phyloP scores from a whole-genome alignment of 1,140 invertebrate genomes.

The Macrosteles quadrilineatus region DNA sequence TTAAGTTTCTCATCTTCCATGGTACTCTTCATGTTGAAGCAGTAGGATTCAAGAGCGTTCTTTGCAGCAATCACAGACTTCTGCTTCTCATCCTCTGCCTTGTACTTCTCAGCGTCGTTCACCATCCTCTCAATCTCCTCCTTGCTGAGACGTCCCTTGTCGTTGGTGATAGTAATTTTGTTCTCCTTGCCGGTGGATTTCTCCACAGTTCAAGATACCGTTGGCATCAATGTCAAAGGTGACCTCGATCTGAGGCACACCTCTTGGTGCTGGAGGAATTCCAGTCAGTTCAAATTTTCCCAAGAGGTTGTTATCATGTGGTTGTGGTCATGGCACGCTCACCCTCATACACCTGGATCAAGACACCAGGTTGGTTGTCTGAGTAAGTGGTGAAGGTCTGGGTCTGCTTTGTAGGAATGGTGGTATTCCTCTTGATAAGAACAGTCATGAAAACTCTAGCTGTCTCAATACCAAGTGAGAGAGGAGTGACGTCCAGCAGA shows the following conservation, averaged over 20 bases:
- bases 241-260: conserved; percentile 92
- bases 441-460: conserved; percentile 96
- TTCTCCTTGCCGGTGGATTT: conserved; percentile 95
- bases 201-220: conserved; percentile 84
- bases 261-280: conserved; percentile 92
- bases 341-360: conserved; percentile 87
- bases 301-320: conserved; percentile 88
- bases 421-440: conserved; percentile 94
- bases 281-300: conserved; percentile 94
- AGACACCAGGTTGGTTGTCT: conserved; percentile 93
- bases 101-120: conserved; percentile 94
- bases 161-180: conserved; percentile 98
- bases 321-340: conserved; percentile 91
- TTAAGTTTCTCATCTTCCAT: conserved; percentile 88
- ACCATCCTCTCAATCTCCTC: conserved; percentile 98
- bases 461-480: conserved; percentile 96
- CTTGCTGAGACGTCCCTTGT: conserved; percentile 94
- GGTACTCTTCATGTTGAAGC: conserved; percentile 97
- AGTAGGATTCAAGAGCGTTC: conserved; percentile 94
- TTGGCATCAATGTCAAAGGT: conserved; percentile 93
- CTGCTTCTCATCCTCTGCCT: conserved; percentile 88
- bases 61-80: conserved; percentile 85
- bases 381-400: conserved; percentile 97
- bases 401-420: conserved; percentile 93
- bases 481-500: conserved; percentile 89